These are phyloP conservation scores for Temnothorax unifasciatus DNA, from an alignment of 2,888 invertebrate species.

Conservation along the genomic window DNA sequence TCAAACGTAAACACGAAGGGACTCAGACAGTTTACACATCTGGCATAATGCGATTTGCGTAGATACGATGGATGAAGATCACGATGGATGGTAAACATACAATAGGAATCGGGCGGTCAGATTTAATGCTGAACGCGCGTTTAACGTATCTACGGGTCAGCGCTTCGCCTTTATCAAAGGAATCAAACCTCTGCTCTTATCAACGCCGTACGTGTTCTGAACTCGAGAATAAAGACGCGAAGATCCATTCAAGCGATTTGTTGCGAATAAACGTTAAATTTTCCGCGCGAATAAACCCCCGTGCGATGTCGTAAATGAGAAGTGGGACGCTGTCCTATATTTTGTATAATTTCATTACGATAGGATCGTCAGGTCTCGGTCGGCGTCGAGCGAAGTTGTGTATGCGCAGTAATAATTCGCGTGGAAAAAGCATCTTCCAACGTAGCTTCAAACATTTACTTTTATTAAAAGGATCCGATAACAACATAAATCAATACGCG, in stretches of 20 bases:
- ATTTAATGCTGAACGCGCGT: slow-evolving; percentile 1
- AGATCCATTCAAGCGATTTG: slow-evolving; percentile 11
- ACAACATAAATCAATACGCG: slow-evolving; percentile 57
- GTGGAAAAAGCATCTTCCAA: slow-evolving; percentile 8
- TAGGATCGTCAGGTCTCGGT: slow-evolving; percentile 16
- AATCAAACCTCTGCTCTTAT: slow-evolving; percentile 19
- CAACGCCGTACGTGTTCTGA: background rate
- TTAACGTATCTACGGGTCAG: background rate
- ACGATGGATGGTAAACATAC: slow-evolving; percentile 30
- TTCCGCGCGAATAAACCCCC: slow-evolving; percentile 24
- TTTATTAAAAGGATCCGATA: slow-evolving; percentile 62
- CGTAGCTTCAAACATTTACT: slow-evolving; percentile 64
- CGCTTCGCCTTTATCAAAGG: background rate
- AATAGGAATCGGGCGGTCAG: background rate
- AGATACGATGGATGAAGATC: slow-evolving; percentile 31
- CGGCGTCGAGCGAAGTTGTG: background rate
- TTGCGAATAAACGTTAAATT: background rate
- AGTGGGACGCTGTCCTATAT: slow-evolving; percentile 5
- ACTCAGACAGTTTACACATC: slow-evolving; percentile 24
- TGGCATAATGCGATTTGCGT: slow-evolving; percentile 23
- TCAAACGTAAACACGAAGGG: slow-evolving; percentile 31
- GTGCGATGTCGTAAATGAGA: slow-evolving; percentile 3
- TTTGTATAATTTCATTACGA: slow-evolving; percentile 33
- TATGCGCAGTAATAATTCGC: slow-evolving; percentile 16
- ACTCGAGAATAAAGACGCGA: background rate